Evolutionary conservation across 2,113 vertebrate genomes (phyloP), one percentile per base, ranked within the genome.

Genomic region (Chamaea fasciata): DNA sequence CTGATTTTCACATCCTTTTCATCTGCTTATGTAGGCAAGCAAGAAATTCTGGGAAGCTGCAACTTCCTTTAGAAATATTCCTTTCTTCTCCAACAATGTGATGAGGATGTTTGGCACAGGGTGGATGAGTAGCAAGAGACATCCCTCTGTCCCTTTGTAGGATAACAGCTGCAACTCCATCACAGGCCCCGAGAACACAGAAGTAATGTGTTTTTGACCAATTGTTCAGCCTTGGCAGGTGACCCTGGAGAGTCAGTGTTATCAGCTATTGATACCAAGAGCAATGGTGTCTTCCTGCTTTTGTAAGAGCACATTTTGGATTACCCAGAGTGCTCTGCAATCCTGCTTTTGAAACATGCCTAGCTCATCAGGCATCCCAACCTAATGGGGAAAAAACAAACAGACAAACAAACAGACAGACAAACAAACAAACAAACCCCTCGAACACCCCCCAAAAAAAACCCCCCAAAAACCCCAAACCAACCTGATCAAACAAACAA

Each of bases 201-300:
- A 73, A 96, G 95, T 89, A 83, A 91, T 88, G 91, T 89, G 89
- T 94, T 63, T 79, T 69, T 69, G 89, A 74, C 73, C 80, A 60
- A 89, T 92, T 97, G 90, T 96, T 96, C 94, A 95, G 94, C 93
- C 46, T 79, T 97, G 97, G 92, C 96, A 96, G 92, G 83, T 4
- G 46, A 86, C 57, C 67, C 67, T 67, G 87, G 83, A 68, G 82
- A 71, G 89, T 90, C 94, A 71, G 37, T 62, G 89, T 82, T 37
- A 70, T 83, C 60, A 73, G 94, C 94, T 86, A 93, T 90, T 96
- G 92, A 97, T 86, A 86, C 67, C 75, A 80, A 79, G 83, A 90
- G 87, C 83, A 86, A 79, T 0, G 8, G 46, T 85, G 91, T 85
- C 84, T 77, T 85, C 87, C 96, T 93, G 73, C 77, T 96, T 96